Conservation (phyloP, 2,888 invertebrate species). For the Cataglyphis rosenhaueri region DNA sequence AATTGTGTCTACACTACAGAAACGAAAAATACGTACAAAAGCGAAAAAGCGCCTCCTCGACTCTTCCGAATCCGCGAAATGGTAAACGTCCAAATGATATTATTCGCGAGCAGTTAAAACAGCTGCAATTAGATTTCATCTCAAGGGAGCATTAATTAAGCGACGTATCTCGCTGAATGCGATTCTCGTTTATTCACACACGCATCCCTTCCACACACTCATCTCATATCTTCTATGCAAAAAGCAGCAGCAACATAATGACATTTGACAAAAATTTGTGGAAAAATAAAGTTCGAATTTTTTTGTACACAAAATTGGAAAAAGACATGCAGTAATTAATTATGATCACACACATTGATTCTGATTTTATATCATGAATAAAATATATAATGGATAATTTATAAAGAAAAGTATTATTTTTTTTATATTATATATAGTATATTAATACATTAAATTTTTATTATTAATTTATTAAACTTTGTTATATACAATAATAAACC, state of each 20-base stretch:
- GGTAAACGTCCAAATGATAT: slow-evolving; percentile 28
- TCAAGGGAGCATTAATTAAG: slow-evolving; percentile 41
- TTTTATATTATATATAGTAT: not conserved
- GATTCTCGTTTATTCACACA: slow-evolving; percentile 8
- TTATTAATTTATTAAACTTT: not conserved
- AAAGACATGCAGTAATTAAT: not conserved
- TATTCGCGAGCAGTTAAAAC: slow-evolving; percentile 31
- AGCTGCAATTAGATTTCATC: slow-evolving; percentile 38
- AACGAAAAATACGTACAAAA: not conserved
- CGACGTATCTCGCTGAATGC: slow-evolving; percentile 10
- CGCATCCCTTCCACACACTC: not conserved
- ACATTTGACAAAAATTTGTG: not conserved
- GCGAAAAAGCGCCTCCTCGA: not conserved
- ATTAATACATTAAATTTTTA: too few species aligned
- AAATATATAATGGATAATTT: not conserved
- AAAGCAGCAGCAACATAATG: not conserved
- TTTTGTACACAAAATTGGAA: not conserved
- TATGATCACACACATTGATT: not conserved
- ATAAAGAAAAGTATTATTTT: not conserved
- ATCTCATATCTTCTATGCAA: not conserved
- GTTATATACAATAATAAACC: not conserved
- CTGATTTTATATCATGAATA: not conserved
- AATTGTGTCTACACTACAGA: not conserved
- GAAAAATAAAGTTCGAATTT: not conserved
- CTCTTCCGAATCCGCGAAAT: slow-evolving; percentile 15